Base-by-base conservation (phyloP, 92 coral and sea anemone species). In the Epizoanthus ramosus region DNA sequence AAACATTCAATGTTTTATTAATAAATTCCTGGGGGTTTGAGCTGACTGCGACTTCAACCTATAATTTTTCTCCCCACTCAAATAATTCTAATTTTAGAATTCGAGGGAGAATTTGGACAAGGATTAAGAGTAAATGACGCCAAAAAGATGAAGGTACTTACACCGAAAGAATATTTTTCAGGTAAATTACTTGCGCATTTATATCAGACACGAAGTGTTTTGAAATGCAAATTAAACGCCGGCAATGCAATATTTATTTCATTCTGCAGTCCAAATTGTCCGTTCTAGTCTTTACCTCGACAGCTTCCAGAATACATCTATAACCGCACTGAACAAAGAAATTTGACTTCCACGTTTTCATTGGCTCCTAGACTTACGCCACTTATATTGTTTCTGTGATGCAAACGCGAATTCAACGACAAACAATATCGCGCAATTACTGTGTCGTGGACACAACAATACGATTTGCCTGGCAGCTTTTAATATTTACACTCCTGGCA, bases 191-290 rank as follows among this genome's bases (percentile, higher is more conserved):
- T 41, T 2, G 28, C 63, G 45, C 52, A 39, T 22, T 73, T 28
- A 28, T 28, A 28, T 2, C 14, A 35, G 69, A 58, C 43, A 57
- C 15, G 81, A 28, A 57, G 14, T 59, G 67, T 60, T 75, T 75
- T 75, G 71, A 77, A 63, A 77, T 77, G 82, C 82, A 60, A 77
- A 77, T 61, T 61, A 77, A 33, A 61, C 68, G 23, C 43, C 23
- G 9, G 16, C 59, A 23, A 77, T 61, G 70, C 82, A 77, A 77
- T 77, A 77, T 77, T 77, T 77, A 43, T 77, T 77, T 60, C 69
- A 39, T 61, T 4, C 28, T 41, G 21, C 53, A n/a, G 43, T 5
- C 19, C 21, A 39, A 56, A 39, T 75, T 75, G 80, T 23, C 68
- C 39, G 68, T 57, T 31, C 3, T 45, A 22, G 67, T 31, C 33